phyloP scores from a whole-genome alignment of 2,888 invertebrate genomes.

The Escarpia spicata region DNA sequence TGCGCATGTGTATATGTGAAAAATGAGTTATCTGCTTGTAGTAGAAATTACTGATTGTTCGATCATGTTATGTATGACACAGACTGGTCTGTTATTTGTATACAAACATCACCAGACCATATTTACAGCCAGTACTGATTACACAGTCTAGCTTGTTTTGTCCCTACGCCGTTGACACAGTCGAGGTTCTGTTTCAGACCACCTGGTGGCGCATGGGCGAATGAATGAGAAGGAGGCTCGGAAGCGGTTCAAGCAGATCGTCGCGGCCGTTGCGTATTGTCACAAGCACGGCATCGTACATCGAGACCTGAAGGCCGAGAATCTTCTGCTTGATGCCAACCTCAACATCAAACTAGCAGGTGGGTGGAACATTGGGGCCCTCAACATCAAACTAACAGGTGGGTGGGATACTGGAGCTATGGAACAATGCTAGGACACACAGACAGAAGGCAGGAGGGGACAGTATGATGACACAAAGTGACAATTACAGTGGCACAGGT shows the following conservation, averaged over 20 bases:
- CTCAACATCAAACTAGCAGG: conserved; percentile 91
- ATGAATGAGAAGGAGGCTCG: conserved; percentile 94
- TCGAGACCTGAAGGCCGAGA: conserved; percentile 84
- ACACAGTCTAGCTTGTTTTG: not conserved
- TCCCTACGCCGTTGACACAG: not conserved
- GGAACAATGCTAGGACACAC: no score
- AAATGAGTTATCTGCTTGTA: not conserved
- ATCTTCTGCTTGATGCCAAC: conserved; percentile 90
- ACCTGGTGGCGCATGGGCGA: conserved; percentile 78
- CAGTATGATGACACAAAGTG: not conserved
- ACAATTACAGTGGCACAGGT: not conserved
- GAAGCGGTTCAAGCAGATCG: conserved; percentile 92
- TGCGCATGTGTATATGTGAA: no score
- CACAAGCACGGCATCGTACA: conserved; percentile 93
- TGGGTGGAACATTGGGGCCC: conserved; percentile 58
- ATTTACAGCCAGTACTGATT: no score
- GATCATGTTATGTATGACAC: no score
- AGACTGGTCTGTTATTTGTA: no score
- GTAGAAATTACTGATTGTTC: not conserved
- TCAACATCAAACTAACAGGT: conserved; percentile 88
- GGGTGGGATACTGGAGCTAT: not conserved
- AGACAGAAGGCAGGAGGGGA: not conserved
- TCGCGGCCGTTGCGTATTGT: conserved; percentile 95
- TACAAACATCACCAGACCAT: no score
- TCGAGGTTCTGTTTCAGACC: conserved; percentile 54